phyloP scores from a whole-genome alignment of 2,797 vertebrate species.

The Thamnophis elegans region DNA sequence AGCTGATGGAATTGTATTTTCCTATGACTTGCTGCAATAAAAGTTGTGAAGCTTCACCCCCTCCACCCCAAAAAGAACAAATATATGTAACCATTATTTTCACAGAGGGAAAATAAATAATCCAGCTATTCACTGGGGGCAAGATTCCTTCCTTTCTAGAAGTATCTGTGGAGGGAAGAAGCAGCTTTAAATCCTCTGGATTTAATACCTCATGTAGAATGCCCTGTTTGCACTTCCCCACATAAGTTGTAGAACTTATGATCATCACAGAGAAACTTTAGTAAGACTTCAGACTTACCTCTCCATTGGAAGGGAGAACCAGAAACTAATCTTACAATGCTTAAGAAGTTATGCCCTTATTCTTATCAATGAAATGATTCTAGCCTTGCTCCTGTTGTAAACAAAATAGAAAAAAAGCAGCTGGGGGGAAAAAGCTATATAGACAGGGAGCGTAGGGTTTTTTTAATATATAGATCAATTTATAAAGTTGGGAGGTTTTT shows the following conservation, averaged over 20 bases:
- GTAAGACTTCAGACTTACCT: background rate
- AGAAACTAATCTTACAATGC: background rate
- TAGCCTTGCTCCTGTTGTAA: background rate
- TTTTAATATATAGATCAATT: constrained; percentile 60
- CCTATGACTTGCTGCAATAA: background rate
- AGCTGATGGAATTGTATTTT: background rate
- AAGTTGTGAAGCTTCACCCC: background rate
- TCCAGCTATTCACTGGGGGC: background rate
- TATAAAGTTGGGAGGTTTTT: constrained; percentile 67
- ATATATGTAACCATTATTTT: no score
- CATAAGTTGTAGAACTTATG: background rate
- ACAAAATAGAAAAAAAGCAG: constrained; percentile 41
- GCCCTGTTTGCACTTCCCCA: background rate
- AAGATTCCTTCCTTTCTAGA: background rate
- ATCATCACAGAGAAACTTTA: background rate
- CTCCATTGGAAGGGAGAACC: background rate
- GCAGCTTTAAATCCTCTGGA: background rate
- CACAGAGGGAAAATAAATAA: background rate
- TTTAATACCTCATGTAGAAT: background rate
- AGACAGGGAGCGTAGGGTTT: constrained; percentile 40
- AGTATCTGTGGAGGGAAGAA: background rate
- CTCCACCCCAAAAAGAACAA: background rate
- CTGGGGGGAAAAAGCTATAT: constrained; percentile 23
- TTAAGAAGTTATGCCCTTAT: background rate
- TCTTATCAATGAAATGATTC: background rate